Evolutionary conservation across 2,797 vertebrate genomes (phyloP).

Genomic region (Numenius phaeopus): DNA sequence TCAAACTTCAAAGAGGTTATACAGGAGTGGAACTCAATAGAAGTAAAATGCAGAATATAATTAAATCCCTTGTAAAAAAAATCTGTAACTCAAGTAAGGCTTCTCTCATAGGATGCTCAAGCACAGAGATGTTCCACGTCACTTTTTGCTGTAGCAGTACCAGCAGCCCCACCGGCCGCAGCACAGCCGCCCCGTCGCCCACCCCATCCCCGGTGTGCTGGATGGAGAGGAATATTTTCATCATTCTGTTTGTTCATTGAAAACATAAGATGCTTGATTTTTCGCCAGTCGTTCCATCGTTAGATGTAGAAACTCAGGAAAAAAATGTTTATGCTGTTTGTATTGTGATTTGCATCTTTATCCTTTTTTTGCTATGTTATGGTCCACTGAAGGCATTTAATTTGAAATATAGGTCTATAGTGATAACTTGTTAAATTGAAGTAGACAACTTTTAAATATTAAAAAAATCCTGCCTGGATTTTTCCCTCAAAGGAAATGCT

Average conservation of each 20-base stretch:
- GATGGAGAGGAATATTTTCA: not conserved
- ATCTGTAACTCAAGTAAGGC: not conserved
- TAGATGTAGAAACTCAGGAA: not conserved
- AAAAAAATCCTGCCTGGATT: not conserved
- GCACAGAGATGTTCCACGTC: fast-evolving
- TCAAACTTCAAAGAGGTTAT: not conserved
- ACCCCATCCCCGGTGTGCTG: fast-evolving
- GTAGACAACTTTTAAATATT: fast-evolving
- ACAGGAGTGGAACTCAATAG: not conserved
- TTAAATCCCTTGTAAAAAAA: not conserved
- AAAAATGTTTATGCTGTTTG: not conserved
- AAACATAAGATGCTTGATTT: not conserved
- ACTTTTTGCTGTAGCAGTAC: not conserved
- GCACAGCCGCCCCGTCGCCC: fast-evolving
- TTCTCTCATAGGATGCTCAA: not conserved
- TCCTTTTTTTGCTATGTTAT: not conserved
- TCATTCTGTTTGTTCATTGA: not conserved
- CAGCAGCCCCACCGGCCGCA: not conserved
- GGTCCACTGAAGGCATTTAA: not conserved
- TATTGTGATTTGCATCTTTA: not conserved
- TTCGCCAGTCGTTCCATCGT: not conserved
- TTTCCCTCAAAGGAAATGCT: not conserved
- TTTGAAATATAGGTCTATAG: not conserved
- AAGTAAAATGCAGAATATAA: not conserved
- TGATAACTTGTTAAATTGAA: not conserved